phyloP scores from a whole-genome alignment of 2,797 vertebrate species.

The Catamblyrhynchus diadema region DNA sequence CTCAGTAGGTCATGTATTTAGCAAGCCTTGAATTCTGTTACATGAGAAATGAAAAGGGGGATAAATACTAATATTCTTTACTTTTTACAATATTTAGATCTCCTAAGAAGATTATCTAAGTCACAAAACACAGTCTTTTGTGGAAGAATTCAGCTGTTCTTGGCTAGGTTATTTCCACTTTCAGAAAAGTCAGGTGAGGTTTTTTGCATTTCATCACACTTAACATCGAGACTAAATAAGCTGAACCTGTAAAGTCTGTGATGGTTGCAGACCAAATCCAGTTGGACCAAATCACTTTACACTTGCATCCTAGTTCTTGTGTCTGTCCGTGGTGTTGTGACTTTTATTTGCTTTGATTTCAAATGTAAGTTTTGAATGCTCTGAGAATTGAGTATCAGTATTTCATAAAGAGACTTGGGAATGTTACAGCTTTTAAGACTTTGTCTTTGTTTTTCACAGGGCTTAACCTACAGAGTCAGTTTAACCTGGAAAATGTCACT shows the following conservation, averaged over 20 bases:
- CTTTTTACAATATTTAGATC: conserved; percentile 78
- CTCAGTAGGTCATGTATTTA: not conserved
- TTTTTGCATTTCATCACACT: not conserved
- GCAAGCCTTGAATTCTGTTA: not conserved
- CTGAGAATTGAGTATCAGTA: not conserved
- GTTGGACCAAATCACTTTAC: not conserved
- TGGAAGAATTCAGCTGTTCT: conserved; percentile 95
- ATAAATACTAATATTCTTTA: not conserved
- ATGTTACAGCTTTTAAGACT: not conserved
- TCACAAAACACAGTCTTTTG: conserved; percentile 99
- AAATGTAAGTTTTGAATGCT: not conserved
- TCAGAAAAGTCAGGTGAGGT: conserved; percentile 96
- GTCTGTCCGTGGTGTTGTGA: not conserved
- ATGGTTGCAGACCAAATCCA: not conserved
- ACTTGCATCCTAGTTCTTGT: not conserved
- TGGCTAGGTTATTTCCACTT: conserved; percentile 94
- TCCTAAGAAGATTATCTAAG: conserved; percentile 93
- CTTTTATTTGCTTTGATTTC: not conserved
- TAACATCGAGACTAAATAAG: not conserved
- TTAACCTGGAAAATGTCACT: conserved; percentile 96
- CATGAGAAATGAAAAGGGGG: not conserved
- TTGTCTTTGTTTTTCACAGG: conserved; percentile 74
- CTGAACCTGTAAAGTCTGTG: not conserved
- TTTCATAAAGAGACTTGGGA: not conserved
- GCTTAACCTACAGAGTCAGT: conserved; percentile 97